These are phyloP conservation scores for Megalops atlanticus DNA, from an alignment of 2,113 vertebrate species.

Conservation along the genomic window DNA sequence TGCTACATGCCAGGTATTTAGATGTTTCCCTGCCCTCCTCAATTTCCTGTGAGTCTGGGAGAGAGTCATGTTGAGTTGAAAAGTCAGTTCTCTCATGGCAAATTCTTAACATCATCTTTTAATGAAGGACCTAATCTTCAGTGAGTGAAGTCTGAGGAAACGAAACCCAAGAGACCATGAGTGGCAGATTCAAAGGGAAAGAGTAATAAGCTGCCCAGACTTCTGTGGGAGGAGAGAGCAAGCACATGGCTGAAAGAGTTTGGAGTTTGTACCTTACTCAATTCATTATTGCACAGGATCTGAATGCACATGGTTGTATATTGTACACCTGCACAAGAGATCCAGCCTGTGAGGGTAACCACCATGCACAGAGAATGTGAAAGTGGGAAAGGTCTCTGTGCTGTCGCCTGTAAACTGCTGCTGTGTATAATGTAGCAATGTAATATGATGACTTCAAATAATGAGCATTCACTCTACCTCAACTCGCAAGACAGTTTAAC, in stretches of 20 bases:
- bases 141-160: constrained; percentile 22
- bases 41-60: not conserved
- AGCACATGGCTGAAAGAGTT: not conserved
- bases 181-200: constrained; percentile 50
- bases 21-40: not conserved
- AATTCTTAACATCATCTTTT: constrained; percentile 55
- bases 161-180: constrained; percentile 31
- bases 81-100: constrained; percentile 39
- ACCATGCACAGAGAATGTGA: no score
- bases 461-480: no score
- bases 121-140: constrained; percentile 54
- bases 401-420: no score
- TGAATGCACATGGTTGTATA: no score
- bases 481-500: no score
- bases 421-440: no score
- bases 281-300: no score
- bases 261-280: not conserved
- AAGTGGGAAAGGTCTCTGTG: no score
- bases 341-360: no score
- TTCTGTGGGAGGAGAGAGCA: constrained; percentile 37
- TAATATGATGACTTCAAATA: no score
- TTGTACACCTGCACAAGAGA: no score
- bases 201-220: constrained; percentile 49
- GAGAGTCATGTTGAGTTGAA: constrained; percentile 27
- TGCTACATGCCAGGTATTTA: not conserved